Percentiles rank a stretch among this genome's conserved stretches.
Conservation (phyloP, 2,888 invertebrate genomes). For the Melieria crassipennis region DNA sequence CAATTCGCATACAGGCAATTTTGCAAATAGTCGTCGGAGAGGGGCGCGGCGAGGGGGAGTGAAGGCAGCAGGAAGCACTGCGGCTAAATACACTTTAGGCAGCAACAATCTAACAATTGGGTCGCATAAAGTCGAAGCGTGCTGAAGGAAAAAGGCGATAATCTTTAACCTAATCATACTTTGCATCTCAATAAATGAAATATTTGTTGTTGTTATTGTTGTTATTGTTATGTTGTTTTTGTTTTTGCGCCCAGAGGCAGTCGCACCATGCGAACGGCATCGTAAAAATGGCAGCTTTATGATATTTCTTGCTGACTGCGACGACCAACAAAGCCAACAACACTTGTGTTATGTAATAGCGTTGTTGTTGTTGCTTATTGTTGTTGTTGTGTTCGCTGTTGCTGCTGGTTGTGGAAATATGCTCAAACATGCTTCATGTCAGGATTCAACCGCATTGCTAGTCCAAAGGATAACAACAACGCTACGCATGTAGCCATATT, state of each 20-base stretch:
- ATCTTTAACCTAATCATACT: conserved; percentile 22
- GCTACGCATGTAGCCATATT: background rate
- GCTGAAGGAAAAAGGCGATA: conserved; percentile 7
- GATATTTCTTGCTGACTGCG: background rate
- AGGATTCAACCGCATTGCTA: background rate
- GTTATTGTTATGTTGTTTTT: too few species aligned
- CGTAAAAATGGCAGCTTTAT: background rate
- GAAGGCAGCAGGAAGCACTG: too few species aligned
- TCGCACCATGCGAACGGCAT: too few species aligned
- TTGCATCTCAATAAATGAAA: conserved; percentile 18
- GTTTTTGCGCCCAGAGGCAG: too few species aligned
- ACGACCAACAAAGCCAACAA: background rate
- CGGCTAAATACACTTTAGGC: too few species aligned
- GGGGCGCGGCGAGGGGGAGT: too few species aligned
- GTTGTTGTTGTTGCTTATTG: conserved; percentile 11
- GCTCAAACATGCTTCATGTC: background rate
- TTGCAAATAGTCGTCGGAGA: too few species aligned
- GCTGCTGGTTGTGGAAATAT: background rate
- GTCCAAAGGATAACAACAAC: background rate
- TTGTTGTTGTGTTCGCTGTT: conserved; percentile 11
- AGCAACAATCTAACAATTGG: too few species aligned
- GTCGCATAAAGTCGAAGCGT: too few species aligned
- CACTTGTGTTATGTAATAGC: too few species aligned
- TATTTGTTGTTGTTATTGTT: background rate
- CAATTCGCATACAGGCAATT: too few species aligned